Evolutionary conservation across 2,113 vertebrate species (phyloP).

Genomic region (Dromiciops gliroides): DNA sequence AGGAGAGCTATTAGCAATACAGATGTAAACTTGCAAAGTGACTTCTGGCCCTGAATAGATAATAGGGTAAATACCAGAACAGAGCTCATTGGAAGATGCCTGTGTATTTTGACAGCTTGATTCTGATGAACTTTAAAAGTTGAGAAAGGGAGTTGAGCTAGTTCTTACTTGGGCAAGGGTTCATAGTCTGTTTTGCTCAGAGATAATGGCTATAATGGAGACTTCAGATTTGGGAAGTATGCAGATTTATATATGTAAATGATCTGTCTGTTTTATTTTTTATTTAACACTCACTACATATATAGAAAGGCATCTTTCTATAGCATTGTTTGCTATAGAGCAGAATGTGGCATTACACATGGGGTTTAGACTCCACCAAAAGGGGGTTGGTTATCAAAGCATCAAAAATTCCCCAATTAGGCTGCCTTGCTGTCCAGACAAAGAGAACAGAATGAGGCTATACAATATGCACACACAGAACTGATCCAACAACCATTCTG

Average conservation of each 20-base stretch:
- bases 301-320: conserved; percentile 7
- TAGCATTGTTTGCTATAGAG: conserved; percentile 2
- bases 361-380: neutral
- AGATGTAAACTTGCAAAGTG: conserved; percentile 16
- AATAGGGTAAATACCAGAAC: conserved; percentile 19
- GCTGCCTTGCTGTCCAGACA: neutral
- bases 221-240: conserved; percentile 14
- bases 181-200: conserved; percentile 29
- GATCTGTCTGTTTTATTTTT: conserved; percentile 4
- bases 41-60: conserved; percentile 29
- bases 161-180: conserved; percentile 34
- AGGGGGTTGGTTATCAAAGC: conserved; percentile 11
- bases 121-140: conserved; percentile 54
- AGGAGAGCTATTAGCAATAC: neutral
- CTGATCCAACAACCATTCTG: too few species aligned
- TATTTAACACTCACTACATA: conserved; percentile 23
- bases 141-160: conserved; percentile 56
- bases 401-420: conserved; percentile 25
- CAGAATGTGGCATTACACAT: neutral
- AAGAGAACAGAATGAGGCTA: neutral
- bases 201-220: conserved; percentile 29
- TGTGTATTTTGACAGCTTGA: conserved; percentile 51
- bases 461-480: neutral
- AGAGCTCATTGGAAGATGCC: conserved; percentile 52
- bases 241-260: conserved; percentile 27